A percentile compares a stretch with the other conserved stretches of the same genome.
Conservation (phyloP, 2,888 invertebrate species). For the Andrena hattorfiana region DNA sequence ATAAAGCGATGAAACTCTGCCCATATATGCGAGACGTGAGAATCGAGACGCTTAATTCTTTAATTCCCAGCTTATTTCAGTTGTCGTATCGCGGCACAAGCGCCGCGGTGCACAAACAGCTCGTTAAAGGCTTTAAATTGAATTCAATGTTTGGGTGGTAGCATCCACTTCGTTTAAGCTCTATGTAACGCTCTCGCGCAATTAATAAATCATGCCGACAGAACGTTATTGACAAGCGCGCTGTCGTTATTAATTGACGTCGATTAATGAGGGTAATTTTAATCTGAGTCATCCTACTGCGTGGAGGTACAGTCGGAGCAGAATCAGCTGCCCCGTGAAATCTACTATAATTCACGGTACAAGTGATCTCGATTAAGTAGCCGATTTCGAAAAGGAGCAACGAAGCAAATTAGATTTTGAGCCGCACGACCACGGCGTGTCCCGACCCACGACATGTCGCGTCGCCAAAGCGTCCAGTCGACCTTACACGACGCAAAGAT, state of each 20-base stretch:
- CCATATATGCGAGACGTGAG: conserved; percentile 9
- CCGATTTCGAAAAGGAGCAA: neutral
- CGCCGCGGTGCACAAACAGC: neutral
- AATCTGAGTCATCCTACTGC: neutral
- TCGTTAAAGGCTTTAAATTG: conserved; percentile 1
- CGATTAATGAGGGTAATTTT: neutral
- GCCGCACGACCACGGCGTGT: neutral
- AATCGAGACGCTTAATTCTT: conserved; percentile 20
- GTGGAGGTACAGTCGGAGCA: neutral
- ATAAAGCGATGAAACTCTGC: conserved; percentile 51
- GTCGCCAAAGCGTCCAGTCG: conserved; percentile 16
- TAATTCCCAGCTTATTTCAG: conserved; percentile 4
- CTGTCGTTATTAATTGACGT: neutral
- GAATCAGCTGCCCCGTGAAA: too few species aligned
- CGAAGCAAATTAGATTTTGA: neutral
- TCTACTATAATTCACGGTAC: too few species aligned
- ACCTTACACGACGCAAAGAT: conserved; percentile 37
- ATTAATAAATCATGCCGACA: conserved; percentile 1
- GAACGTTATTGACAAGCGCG: neutral
- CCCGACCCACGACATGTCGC: conserved; percentile 2
- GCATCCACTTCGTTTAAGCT: neutral
- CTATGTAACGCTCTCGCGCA: neutral
- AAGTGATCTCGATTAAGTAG: too few species aligned
- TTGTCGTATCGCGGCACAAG: neutral
- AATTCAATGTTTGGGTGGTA: neutral